Conservation (phyloP, 2,888 invertebrate species). For the Loripinus fragilis region DNA sequence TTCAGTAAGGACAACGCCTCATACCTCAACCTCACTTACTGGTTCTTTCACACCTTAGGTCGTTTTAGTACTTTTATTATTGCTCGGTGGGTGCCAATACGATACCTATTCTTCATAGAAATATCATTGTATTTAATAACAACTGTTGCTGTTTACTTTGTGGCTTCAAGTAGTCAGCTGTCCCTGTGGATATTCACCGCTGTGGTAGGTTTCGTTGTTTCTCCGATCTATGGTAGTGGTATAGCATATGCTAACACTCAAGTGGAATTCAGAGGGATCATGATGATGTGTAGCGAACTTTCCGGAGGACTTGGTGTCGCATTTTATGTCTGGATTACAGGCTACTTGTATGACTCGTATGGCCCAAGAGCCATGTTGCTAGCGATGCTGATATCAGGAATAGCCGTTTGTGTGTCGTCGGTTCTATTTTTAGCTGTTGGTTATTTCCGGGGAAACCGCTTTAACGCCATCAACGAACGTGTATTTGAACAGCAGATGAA, state of each 20-base stretch:
- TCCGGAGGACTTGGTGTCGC: conserved; percentile 52
- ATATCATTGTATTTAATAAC: neutral
- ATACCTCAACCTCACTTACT: conserved; percentile 56
- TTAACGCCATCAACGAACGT: neutral
- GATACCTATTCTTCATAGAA: conserved; percentile 48
- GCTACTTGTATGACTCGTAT: conserved; percentile 45
- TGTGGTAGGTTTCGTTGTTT: conserved; percentile 48
- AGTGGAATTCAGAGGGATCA: conserved; percentile 54
- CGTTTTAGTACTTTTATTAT: conserved; percentile 48
- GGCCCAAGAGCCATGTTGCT: conserved; percentile 54
- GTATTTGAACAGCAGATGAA: too few relatives aligned
- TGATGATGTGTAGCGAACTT: conserved; percentile 54
- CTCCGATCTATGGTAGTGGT: conserved; percentile 57
- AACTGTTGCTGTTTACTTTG: conserved; percentile 28
- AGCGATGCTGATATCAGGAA: conserved; percentile 46
- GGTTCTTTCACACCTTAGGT: conserved; percentile 56
- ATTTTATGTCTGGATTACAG: conserved; percentile 54
- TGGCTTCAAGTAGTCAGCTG: conserved; percentile 32
- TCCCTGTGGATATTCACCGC: conserved; percentile 56
- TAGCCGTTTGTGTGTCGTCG: conserved; percentile 32
- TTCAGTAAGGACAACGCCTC: conserved; percentile 58
- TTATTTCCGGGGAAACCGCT: neutral
- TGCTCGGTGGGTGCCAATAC: conserved; percentile 44
- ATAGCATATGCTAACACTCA: conserved; percentile 58
- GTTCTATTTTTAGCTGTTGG: conserved; percentile 25